phyloP scores from a whole-genome alignment of 2,113 vertebrate species.

The Craseonycteris thonglongyai region DNA sequence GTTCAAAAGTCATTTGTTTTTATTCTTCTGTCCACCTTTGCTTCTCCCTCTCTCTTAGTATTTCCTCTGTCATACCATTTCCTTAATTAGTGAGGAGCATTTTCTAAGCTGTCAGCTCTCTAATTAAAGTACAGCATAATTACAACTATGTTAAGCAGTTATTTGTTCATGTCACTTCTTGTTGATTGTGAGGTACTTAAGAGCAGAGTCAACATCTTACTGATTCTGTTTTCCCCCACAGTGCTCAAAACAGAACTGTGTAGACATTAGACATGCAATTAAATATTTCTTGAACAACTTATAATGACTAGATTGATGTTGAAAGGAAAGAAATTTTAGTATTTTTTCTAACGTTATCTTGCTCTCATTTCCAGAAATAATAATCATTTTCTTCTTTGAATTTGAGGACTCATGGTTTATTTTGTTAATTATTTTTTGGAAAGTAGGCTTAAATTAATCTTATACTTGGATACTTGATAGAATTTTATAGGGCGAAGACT shows the following conservation, averaged over 20 bases:
- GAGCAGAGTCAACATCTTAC: background rate
- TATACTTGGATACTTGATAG: constrained; percentile 52
- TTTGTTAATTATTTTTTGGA: constrained; percentile 69
- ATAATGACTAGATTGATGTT: background rate
- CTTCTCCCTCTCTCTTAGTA: background rate
- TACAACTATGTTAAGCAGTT: constrained; percentile 48
- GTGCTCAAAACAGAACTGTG: background rate
- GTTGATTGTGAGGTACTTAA: constrained; percentile 29
- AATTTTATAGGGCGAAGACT: constrained; percentile 65
- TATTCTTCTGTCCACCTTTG: background rate
- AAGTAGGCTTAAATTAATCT: constrained; percentile 74
- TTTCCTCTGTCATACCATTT: background rate
- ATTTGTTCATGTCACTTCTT: constrained; percentile 25
- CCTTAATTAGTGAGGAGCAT: constrained; percentile 41
- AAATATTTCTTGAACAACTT: constrained; percentile 29
- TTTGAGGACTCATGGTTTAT: constrained; percentile 34
- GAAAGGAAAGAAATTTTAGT: background rate
- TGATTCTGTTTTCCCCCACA: background rate
- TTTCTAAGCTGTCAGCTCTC: constrained; percentile 10
- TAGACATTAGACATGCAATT: background rate
- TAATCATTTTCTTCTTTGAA: constrained; percentile 29
- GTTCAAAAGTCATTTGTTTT: constrained; percentile 22
- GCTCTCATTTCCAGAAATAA: constrained; percentile 34
- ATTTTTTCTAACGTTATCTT: background rate
- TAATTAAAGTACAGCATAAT: constrained; percentile 47